phyloP scores from a whole-genome alignment of 2,113 vertebrate species.

The Hemiprocne comata region DNA sequence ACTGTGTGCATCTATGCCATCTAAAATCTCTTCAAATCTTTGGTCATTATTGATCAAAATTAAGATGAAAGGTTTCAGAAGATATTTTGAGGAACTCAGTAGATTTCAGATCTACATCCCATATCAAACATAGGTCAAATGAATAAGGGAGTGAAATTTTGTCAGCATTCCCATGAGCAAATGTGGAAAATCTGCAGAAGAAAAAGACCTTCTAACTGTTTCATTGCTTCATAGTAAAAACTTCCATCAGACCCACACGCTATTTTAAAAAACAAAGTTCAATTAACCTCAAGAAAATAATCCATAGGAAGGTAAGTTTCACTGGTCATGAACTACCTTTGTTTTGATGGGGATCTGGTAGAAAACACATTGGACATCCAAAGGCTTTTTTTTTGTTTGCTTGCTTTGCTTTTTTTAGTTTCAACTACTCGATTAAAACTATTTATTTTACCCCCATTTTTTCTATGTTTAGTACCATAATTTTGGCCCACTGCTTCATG shows the following conservation, averaged over 20 bases:
- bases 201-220: background rate
- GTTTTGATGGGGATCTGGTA: background rate
- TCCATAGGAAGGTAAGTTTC: background rate
- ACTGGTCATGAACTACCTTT: background rate
- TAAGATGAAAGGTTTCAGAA: background rate
- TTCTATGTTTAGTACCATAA: background rate
- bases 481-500: background rate
- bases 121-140: background rate
- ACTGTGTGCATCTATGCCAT: background rate
- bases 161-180: background rate
- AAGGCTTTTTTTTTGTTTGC: background rate
- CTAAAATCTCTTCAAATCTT: background rate
- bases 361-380: background rate
- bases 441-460: background rate
- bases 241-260: background rate
- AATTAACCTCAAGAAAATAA: background rate
- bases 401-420: background rate
- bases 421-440: background rate
- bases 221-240: background rate
- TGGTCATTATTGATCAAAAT: background rate
- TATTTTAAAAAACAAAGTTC: background rate
- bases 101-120: background rate
- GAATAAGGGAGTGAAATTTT: background rate
- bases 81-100: background rate
- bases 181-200: background rate